Evolutionary conservation across 2,113 vertebrate genomes (phyloP).

Genomic region (Conger conger): DNA sequence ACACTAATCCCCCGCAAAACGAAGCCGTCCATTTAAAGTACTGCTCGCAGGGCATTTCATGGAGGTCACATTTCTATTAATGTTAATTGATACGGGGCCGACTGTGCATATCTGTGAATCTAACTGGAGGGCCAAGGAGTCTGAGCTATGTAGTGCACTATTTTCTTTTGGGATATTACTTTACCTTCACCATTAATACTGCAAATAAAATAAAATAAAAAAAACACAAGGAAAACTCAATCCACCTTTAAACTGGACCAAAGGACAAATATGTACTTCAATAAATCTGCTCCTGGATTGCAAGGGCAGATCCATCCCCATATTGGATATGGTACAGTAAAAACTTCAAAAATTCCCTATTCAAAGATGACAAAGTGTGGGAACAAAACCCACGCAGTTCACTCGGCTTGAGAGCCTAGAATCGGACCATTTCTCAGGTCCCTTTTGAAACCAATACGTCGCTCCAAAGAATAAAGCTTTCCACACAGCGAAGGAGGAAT

Average conservation of each 20-base stretch:
- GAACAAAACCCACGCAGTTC: background rate
- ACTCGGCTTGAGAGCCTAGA: background rate
- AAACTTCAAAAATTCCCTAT: too few relatives aligned
- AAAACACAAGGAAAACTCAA: background rate
- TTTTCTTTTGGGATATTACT: background rate
- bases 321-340: too few relatives aligned
- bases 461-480: background rate
- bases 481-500: background rate
- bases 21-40: background rate
- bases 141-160: background rate
- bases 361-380: too few relatives aligned
- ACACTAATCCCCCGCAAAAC: background rate
- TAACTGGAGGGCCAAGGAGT: background rate
- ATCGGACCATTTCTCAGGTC: background rate
- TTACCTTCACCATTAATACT: background rate
- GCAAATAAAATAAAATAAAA: background rate
- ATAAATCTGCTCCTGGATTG: background rate
- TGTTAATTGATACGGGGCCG: background rate
- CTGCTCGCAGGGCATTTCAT: conserved; percentile 18
- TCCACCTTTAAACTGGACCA: background rate
- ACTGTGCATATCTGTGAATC: background rate
- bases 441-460: background rate
- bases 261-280: background rate
- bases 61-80: conserved; percentile 32
- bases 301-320: too few relatives aligned